Evolutionary conservation across 2,113 vertebrate genomes (phyloP).

Genomic region (Condylura cristata): DNA sequence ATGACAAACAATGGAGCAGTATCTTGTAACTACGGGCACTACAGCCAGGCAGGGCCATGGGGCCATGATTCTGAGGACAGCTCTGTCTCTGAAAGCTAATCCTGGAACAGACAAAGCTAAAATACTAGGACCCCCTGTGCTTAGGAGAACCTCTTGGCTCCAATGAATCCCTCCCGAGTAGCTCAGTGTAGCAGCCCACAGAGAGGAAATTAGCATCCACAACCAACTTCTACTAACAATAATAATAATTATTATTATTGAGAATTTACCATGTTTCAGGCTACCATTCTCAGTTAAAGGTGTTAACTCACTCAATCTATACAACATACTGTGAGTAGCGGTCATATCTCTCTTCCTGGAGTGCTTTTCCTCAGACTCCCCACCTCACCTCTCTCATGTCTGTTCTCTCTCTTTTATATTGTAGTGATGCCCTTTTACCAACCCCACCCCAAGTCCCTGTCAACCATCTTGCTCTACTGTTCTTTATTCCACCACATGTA

Average conservation of each 20-base stretch:
- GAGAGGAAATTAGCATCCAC: background rate
- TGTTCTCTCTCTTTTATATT: background rate
- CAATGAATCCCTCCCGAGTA: background rate
- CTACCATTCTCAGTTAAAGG: background rate
- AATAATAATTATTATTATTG: background rate
- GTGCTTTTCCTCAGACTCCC: background rate
- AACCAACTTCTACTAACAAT: background rate
- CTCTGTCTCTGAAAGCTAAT: background rate
- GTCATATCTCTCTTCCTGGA: background rate
- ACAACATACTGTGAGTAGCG: background rate
- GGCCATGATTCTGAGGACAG: background rate
- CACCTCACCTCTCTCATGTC: background rate
- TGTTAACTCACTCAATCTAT: background rate
- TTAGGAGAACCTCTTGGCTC: background rate
- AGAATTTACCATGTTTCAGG: background rate
- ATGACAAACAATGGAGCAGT: background rate
- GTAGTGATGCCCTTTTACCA: background rate
- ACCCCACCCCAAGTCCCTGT: rapidly evolving
- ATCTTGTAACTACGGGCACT: background rate
- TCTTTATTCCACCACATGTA: background rate
- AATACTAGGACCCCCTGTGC: background rate
- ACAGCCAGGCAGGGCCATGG: background rate
- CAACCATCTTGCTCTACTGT: background rate
- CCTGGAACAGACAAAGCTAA: background rate
- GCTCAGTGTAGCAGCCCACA: background rate